These are phyloP conservation scores for Fringilla coelebs DNA, from an alignment of 2,797 vertebrate genomes.

Conservation along the genomic window DNA sequence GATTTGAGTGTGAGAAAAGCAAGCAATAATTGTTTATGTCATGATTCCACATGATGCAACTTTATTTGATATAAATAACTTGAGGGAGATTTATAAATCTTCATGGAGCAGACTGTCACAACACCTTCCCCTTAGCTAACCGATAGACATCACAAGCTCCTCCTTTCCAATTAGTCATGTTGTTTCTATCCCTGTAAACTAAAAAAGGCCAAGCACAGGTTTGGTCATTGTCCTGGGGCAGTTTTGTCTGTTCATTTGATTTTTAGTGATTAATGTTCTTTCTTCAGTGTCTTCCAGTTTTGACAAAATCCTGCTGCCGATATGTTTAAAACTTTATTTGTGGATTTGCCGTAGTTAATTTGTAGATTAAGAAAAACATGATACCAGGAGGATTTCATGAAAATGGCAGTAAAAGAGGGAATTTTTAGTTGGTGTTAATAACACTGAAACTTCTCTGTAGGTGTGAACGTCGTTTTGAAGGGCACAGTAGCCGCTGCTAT, in stretches of 20 bases:
- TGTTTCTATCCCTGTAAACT: not conserved
- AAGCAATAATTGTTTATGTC: not conserved
- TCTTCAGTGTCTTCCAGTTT: not conserved
- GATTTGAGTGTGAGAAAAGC: not conserved
- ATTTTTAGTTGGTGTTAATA: not conserved
- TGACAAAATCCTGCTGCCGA: not conserved
- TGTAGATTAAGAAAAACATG: not conserved
- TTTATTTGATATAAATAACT: not conserved
- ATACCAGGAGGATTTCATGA: not conserved
- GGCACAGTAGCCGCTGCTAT: conserved; percentile 78
- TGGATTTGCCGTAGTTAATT: not conserved
- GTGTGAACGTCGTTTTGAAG: conserved; percentile 87
- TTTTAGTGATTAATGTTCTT: not conserved
- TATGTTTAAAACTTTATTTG: not conserved
- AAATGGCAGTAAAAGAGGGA: not conserved
- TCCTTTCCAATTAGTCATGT: not conserved
- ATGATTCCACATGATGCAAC: not conserved
- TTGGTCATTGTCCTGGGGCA: not conserved
- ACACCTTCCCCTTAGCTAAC: not conserved
- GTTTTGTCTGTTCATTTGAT: not conserved
- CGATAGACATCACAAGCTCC: not conserved
- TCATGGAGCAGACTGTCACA: not conserved
- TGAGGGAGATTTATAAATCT: not conserved
- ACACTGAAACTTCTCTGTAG: conserved; percentile 56
- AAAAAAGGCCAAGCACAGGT: not conserved